These are phyloP conservation scores for Hyperopisus bebe DNA, from an alignment of 2,113 vertebrate species.

Conservation along the genomic window DNA sequence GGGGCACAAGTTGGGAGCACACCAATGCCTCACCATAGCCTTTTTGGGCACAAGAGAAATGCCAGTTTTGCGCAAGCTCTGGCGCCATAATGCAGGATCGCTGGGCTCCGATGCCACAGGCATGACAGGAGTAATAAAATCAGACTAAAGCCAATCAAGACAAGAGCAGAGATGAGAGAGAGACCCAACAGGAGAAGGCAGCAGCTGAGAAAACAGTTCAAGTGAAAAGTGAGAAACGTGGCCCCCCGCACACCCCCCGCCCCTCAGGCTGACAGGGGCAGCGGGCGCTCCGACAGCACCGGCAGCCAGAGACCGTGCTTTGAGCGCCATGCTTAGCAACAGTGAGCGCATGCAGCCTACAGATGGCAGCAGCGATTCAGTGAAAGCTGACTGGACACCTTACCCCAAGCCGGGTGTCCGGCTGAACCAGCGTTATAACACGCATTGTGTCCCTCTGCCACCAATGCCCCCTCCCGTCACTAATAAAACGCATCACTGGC, in stretches of 20 bases:
- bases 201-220: constrained; percentile 33
- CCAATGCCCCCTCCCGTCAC: background rate
- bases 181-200: constrained; percentile 29
- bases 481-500: background rate
- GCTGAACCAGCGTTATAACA: background rate
- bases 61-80: constrained; percentile 99
- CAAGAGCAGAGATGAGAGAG: constrained; percentile 67
- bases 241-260: background rate
- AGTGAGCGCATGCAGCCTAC: constrained; percentile 16
- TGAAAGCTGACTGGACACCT: background rate
- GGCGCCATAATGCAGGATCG: constrained; percentile 97
- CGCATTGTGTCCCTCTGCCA: background rate
- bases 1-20: constrained; percentile 53
- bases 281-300: background rate
- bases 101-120: constrained; percentile 79
- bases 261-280: background rate
- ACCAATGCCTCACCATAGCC: constrained; percentile 89
- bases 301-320: background rate
- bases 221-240: background rate
- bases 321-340: background rate
- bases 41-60: constrained; percentile 97
- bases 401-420: background rate
- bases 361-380: constrained; percentile 54
- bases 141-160: constrained; percentile 90
- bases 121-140: constrained; percentile 83